These are phyloP conservation scores for Schrankia costaestrigalis DNA, from an alignment of 2,888 invertebrate species.

Conservation along the genomic window DNA sequence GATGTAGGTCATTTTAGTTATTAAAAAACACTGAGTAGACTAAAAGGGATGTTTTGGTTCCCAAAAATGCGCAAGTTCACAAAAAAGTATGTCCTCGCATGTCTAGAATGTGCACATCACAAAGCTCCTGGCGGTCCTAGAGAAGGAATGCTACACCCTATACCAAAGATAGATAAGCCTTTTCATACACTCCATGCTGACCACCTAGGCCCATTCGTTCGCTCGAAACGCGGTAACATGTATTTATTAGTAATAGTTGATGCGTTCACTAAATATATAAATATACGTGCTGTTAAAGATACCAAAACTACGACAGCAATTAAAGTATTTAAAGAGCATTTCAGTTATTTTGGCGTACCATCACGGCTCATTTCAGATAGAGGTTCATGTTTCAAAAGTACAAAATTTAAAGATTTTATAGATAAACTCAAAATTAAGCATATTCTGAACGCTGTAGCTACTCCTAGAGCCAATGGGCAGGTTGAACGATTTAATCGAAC, in stretches of 20 bases:
- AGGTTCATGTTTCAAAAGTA: conserved; percentile 5
- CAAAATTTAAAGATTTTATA: conserved; percentile 5
- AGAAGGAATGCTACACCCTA: conserved; percentile 7
- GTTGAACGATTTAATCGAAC: conserved; percentile 7
- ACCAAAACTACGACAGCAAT: conserved; percentile 5
- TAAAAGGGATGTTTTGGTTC: conserved; percentile 6
- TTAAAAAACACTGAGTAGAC: conserved; percentile 4
- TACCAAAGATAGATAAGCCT: conserved; percentile 5
- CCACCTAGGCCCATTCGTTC: conserved; percentile 9
- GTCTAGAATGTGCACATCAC: conserved; percentile 6
- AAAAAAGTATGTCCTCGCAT: conserved; percentile 5
- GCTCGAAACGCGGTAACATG: no score
- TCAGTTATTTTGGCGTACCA: conserved; percentile 4
- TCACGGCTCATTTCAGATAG: conserved; percentile 5
- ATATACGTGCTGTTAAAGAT: conserved; percentile 4
- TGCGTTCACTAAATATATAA: conserved; percentile 7
- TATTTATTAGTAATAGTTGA: conserved; percentile 6
- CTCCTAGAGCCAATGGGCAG: conserved; percentile 9
- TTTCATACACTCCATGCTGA: conserved; percentile 6
- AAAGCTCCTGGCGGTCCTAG: conserved; percentile 4
- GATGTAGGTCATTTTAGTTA: conserved; percentile 21
- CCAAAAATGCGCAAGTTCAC: conserved; percentile 7
- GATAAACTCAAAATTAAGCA: neutral
- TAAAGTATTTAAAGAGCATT: conserved; percentile 1
- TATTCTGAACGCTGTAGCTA: conserved; percentile 8